Evolutionary conservation across 2,113 vertebrate genomes (phyloP).

Genomic region (Pungitius pungitius): DNA sequence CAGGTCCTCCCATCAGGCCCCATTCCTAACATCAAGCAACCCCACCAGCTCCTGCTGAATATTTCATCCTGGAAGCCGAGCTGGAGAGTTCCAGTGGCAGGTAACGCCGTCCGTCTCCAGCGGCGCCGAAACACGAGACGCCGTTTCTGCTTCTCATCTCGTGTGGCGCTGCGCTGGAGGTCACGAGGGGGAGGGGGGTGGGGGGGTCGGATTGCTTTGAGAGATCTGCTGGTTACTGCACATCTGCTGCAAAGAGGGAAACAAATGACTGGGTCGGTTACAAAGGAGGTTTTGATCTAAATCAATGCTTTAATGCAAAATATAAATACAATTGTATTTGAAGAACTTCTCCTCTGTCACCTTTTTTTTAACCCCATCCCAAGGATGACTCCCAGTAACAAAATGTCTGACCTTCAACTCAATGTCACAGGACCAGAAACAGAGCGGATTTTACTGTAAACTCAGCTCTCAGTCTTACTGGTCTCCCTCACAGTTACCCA

Average conservation of each 20-base stretch:
- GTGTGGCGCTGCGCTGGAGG: constrained; percentile 25
- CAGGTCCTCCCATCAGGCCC: neutral
- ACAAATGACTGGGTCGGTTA: neutral
- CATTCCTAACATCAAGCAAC: constrained; percentile 8
- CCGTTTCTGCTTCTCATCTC: constrained; percentile 45
- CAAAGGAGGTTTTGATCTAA: neutral
- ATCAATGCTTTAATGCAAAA: neutral
- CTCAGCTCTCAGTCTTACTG: neutral
- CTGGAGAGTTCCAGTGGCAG: no score
- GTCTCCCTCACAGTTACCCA: constrained; percentile 37
- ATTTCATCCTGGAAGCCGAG: constrained; percentile 63
- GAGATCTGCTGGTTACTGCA: neutral
- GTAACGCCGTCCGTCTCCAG: no score
- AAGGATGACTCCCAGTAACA: no score
- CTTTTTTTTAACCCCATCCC: no score
- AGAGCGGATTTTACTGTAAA: neutral
- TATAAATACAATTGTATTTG: neutral
- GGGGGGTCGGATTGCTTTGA: constrained; percentile 40
- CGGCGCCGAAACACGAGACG: constrained; percentile 54
- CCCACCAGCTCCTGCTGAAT: constrained; percentile 57
- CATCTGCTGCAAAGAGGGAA: neutral
- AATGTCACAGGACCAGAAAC: neutral
- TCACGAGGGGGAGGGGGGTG: neutral
- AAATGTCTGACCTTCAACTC: neutral
- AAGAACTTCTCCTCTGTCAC: no score